Base-by-base conservation (phyloP, 2,888 invertebrate genomes). In the Loripinus fragilis region DNA sequence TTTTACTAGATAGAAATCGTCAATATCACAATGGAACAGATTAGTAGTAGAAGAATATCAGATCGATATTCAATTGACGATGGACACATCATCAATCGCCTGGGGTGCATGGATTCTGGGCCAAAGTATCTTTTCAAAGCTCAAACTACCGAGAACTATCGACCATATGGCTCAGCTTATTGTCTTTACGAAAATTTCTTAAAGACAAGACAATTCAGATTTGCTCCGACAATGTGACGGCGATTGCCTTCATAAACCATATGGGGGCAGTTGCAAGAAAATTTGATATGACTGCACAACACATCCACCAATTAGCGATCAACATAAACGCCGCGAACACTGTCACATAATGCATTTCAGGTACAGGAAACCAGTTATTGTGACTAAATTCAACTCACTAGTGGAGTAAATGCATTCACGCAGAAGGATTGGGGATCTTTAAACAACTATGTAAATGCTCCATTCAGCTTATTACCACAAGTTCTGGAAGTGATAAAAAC, bases 131-230 rank as follows among this genome's bases (percentile, higher is more conserved):
- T 15, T 38, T 70, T 35, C 17, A 20, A 30, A 48, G 50, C 25
- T 71, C 70, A 66, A 75, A 75, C 41, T 68, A 30, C 68, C 69
- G 74, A 38, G 75, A 75, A 42, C 15, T 68, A 68, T 68, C 55
- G n/a, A 68, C 64, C 0, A 33, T 74, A 8, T 55, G 33, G 10
- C 38, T 74, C 60, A 68, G 55, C 8, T 17, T 45, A 45, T 3
- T 12, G 45, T 45, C 45, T 15, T 45, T 45, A 8, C 8, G 17
- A 45, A 45, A 45, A 20, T 15, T 12, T 45, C 20, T 45, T 15
- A 17, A 2, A 45, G n/a, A 17, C 7, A 45, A 45, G 17, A 12
- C 15, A 15, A 20, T 45, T 45, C 45, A 45, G n/a, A 17, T 45
- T 3, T 45, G 8, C 15, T 45, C 45, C 15, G 45, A 17, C 45